These are phyloP conservation scores for Nothoprocta perdicaria DNA, from an alignment of 2,113 vertebrate species.

Conservation along the genomic window DNA sequence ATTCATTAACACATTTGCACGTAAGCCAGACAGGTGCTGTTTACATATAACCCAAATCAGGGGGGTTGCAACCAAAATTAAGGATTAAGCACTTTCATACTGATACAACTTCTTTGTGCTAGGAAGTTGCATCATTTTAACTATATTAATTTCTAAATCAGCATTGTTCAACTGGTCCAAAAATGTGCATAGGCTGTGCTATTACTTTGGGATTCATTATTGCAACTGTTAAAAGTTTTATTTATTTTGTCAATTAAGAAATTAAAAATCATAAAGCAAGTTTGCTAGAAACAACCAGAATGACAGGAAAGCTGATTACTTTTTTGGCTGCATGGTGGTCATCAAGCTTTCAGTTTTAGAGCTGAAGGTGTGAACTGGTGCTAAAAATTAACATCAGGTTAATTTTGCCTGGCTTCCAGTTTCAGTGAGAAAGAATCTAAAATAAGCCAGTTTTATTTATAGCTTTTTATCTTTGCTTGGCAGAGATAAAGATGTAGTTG, in stretches of 20 bases:
- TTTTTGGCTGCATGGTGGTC: neutral
- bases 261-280: neutral
- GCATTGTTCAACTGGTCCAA: constrained; percentile 19
- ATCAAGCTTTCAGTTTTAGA: neutral
- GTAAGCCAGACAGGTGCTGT: neutral
- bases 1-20: neutral
- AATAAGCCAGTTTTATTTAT: neutral
- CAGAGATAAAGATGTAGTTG: constrained; percentile 9
- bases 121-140: neutral
- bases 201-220: neutral
- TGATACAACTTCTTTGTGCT: neutral
- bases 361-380: neutral
- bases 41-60: neutral
- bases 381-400: neutral
- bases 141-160: neutral
- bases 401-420: neutral
- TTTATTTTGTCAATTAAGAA: constrained; percentile 30
- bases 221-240: neutral
- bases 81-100: constrained; percentile 28
- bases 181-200: neutral
- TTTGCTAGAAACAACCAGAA: neutral
- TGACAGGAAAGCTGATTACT: neutral
- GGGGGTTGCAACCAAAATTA: neutral
- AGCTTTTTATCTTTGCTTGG: neutral
- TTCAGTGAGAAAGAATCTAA: neutral